Percentiles rank a stretch among this genome's conserved stretches.
Evolutionary conservation across 1,140 invertebrate species (phyloP).

Genomic region (Euwallacea similis): DNA sequence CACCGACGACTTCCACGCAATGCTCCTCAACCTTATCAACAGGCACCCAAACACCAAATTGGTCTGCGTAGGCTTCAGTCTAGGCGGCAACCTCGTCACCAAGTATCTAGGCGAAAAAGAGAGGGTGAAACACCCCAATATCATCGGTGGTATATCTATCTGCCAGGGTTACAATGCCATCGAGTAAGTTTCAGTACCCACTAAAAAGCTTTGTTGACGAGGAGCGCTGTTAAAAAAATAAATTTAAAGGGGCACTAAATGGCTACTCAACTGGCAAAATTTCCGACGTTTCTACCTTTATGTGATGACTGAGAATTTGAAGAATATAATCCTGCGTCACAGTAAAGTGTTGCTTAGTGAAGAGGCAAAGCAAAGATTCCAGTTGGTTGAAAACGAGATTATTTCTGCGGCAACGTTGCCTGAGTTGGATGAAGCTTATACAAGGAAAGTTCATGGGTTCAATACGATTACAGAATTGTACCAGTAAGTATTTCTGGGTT

Average conservation of each 20-base stretch:
- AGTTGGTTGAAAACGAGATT: constrained; percentile 77
- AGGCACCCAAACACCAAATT: constrained; percentile 75
- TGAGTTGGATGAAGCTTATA: constrained; percentile 87
- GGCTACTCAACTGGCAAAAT: constrained; percentile 82
- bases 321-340: constrained; percentile 79
- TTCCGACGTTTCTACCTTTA: constrained; percentile 87
- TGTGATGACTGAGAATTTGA: constrained; percentile 89
- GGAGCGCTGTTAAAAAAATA: not conserved
- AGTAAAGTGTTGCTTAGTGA: constrained; percentile 74
- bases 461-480: constrained; percentile 77
- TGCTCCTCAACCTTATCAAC: constrained; percentile 73
- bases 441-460: constrained; percentile 77
- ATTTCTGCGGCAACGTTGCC: constrained; percentile 81
- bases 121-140: constrained; percentile 63
- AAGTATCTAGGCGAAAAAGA: constrained; percentile 84
- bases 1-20: constrained; percentile 80
- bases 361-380: constrained; percentile 69
- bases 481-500: constrained; percentile 48
- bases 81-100: constrained; percentile 85
- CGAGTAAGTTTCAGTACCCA: constrained; percentile 64
- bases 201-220: not conserved
- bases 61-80: constrained; percentile 85
- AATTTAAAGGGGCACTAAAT: constrained; percentile 69
- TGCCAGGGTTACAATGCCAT: constrained; percentile 91
- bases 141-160: constrained; percentile 86